phyloP scores from a whole-genome alignment of 2,888 invertebrate genomes.

The Troilus luridus region DNA sequence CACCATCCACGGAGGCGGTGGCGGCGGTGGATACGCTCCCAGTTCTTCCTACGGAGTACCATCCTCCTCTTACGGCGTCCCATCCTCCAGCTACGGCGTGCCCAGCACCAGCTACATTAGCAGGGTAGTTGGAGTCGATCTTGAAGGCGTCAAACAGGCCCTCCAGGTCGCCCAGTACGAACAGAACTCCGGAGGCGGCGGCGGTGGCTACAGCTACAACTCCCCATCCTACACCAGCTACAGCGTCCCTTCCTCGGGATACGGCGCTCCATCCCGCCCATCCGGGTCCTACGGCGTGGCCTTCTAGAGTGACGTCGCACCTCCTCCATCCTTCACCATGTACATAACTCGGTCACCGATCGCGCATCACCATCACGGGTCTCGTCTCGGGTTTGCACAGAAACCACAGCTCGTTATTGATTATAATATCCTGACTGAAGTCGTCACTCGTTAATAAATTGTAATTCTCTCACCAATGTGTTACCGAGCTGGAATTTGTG shows the following conservation, averaged over 20 bases:
- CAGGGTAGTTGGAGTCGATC: constrained; percentile 86
- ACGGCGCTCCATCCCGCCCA: constrained; percentile 76
- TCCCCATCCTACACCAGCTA: constrained; percentile 66
- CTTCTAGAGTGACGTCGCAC: constrained; percentile 69
- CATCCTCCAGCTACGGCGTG: constrained; percentile 70
- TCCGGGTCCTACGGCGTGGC: constrained; percentile 82
- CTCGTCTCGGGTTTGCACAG: constrained; percentile 56
- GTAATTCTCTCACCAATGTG: constrained; percentile 30
- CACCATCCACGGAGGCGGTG: constrained; percentile 68
- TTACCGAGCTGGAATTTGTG: constrained; percentile 59
- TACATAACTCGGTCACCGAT: constrained; percentile 57
- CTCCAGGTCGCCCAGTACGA: constrained; percentile 90
- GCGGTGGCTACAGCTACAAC: constrained; percentile 69
- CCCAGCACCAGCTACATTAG: constrained; percentile 73
- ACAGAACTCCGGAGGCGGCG: constrained; percentile 75
- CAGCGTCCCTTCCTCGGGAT: constrained; percentile 73
- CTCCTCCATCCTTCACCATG: constrained; percentile 64
- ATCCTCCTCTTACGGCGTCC: constrained; percentile 67
- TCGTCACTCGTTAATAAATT: constrained; percentile 57
- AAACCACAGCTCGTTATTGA: constrained; percentile 19
- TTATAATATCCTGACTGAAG: background rate
- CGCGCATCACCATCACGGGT: constrained; percentile 57
- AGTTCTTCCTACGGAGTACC: constrained; percentile 66
- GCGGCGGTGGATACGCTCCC: constrained; percentile 71
- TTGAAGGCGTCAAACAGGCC: constrained; percentile 88